Conservation (phyloP, 2,797 vertebrate genomes). For the Myripristis murdjan region DNA sequence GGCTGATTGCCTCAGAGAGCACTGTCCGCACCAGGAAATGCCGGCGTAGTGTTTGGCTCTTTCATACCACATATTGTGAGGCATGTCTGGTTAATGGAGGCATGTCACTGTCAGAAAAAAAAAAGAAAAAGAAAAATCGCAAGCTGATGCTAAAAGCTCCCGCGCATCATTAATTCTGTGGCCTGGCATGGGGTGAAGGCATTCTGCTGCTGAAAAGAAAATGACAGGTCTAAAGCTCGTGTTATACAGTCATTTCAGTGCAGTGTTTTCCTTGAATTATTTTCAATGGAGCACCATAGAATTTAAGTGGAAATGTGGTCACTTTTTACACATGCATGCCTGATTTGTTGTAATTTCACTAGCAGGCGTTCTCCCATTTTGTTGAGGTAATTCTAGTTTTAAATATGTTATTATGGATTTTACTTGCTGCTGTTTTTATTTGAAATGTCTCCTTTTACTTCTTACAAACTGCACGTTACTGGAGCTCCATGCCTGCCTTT, state of each 20-base stretch:
- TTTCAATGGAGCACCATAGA: no score
- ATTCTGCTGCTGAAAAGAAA: neutral
- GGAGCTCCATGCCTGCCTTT: no score
- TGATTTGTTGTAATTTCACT: no score
- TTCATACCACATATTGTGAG: neutral
- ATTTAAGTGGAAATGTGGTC: neutral
- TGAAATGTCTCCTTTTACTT: no score
- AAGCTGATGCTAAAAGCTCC: neutral
- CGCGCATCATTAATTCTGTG: neutral
- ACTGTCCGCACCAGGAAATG: neutral
- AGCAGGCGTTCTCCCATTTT: no score
- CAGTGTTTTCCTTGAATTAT: no score
- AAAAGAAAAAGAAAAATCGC: no score
- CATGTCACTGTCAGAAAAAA: constrained; percentile 1
- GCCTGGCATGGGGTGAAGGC: neutral
- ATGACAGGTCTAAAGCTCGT: neutral
- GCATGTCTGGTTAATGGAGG: neutral
- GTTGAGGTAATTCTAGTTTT: no score
- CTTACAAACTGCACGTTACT: no score
- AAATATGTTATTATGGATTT: no score
- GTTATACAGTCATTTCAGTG: neutral
- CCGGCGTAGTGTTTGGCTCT: neutral
- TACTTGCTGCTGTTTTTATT: no score
- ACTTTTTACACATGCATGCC: no score
- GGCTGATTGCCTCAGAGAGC: neutral